These are phyloP conservation scores for Selene dorsalis DNA, from an alignment of 2,797 vertebrate species.

Conservation along the genomic window DNA sequence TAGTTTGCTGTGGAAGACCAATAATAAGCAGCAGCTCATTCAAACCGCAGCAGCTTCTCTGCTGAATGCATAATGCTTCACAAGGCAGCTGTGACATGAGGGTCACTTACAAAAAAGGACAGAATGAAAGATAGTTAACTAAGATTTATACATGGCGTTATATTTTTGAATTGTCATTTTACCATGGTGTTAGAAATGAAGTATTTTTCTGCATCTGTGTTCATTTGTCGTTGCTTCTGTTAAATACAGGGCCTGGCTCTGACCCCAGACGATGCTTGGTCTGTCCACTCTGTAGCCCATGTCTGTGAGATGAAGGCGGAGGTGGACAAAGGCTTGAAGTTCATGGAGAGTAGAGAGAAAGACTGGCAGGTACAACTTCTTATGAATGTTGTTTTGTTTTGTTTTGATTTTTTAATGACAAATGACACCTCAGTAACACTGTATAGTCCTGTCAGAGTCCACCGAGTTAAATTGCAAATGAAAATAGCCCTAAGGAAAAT, in stretches of 20 bases:
- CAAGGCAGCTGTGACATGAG: conserved; percentile 19
- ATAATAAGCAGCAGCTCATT: conserved; percentile 25
- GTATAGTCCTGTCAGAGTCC: not conserved
- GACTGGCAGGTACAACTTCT: conserved; percentile 89
- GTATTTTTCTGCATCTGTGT: not conserved
- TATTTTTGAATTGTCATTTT: conserved; percentile 16
- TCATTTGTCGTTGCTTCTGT: not conserved
- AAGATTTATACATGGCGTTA: conserved; percentile 8
- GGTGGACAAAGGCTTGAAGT: conserved; percentile 87
- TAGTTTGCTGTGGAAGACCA: conserved; percentile 32
- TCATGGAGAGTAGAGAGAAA: conserved; percentile 88
- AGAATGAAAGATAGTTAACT: conserved; percentile 13
- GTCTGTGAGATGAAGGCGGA: conserved; percentile 93
- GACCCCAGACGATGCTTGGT: conserved; percentile 89
- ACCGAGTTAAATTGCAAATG: conserved; percentile 10
- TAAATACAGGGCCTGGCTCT: conserved; percentile 86
- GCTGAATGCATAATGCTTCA: conserved; percentile 20
- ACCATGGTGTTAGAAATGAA: not conserved
- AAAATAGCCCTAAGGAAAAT: not conserved
- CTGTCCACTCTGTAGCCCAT: conserved; percentile 91
- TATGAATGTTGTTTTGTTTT: not conserved
- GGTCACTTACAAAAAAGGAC: conserved; percentile 12
- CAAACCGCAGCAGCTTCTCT: conserved; percentile 5
- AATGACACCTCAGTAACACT: not conserved
- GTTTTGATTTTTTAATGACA: not conserved